Base-by-base conservation (phyloP, 2,888 invertebrate species). In the Magallana nippona region DNA sequence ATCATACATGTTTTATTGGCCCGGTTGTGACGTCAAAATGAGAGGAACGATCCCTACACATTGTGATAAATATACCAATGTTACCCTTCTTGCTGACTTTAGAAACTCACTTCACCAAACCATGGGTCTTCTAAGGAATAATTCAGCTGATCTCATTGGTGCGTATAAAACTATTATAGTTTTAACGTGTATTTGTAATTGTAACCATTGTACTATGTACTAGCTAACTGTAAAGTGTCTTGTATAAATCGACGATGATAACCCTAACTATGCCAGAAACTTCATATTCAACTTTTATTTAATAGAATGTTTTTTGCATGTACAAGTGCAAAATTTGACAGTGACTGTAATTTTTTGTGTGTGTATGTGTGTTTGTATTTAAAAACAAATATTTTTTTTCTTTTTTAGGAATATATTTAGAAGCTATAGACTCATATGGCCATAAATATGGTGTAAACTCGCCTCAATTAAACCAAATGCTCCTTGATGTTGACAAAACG, bases 391-490 rank as follows among this genome's bases (percentile, higher is more conserved):
- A n/a, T n/a, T n/a, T n/a, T n/a, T n/a, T n/a, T n/a, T n/a, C n/a
- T 60, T 60, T 27, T 27, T 27, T 83, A 90, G 90, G 88, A 22
- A 80, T 91, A 11, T 91, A 89, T 77, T 86, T 88, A 80, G 87
- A 90, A 79, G 79, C 85, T 32, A 82, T 87, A 1, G 90, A 91
- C 83, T 27, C 84, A 1, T 58, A 82, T 19, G 90, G 90, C 0
- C 90, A 90, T 79, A 13, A 44, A 17, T 87, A 84, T 80, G 90
- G 90, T 11, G 89, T 89, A 5, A 78, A 84, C 44, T 88, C 89
- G 11, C 55, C 60, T 0, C 81, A 88, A 78, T 83, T 90, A 2
- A 85, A 85, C 22, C 56, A 86, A 15, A 83, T 83, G n/a, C 62
- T 90, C 11, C 19, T 71, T 62, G 84, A 86, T 1, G 82, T 89